Evolutionary conservation across 2,113 vertebrate genomes (phyloP).

Genomic region (Illadopsis cleaveri): DNA sequence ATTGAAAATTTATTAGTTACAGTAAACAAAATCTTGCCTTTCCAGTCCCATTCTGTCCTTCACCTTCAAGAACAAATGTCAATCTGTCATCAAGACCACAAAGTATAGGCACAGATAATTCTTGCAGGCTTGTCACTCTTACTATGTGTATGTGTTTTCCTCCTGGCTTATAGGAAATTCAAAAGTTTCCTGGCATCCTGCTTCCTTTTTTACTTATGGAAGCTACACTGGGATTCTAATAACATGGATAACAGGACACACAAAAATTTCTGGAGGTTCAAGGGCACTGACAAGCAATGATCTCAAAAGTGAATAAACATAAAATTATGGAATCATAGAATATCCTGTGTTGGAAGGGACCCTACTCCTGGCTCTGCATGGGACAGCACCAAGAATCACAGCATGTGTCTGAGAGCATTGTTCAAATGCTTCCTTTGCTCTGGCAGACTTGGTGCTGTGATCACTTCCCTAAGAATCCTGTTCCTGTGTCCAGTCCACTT

Average conservation of each 20-base stretch:
- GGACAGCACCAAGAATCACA: background rate
- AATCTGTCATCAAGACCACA: background rate
- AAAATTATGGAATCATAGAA: background rate
- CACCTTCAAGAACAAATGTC: background rate
- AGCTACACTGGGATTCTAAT: background rate
- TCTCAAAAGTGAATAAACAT: background rate
- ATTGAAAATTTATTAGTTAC: background rate
- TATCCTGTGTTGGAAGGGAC: background rate
- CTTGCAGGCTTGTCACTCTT: background rate
- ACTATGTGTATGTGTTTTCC: background rate
- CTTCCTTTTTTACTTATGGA: background rate
- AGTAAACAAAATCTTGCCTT: background rate
- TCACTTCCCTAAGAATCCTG: background rate
- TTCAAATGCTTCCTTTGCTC: background rate
- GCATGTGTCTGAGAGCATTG: too few species aligned
- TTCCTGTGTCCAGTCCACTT: fast-evolving
- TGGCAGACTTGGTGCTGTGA: background rate
- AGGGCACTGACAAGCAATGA: background rate
- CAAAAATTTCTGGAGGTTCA: background rate
- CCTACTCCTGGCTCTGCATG: background rate
- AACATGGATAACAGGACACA: background rate
- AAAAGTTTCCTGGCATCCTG: background rate
- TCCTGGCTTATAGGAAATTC: background rate
- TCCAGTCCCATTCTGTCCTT: background rate
- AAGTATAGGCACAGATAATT: background rate